A percentile compares a stretch with the other conserved stretches of the same genome.
These are phyloP conservation scores for Entosphenus tridentatus DNA, from an alignment of 2,113 vertebrate genomes.

Conservation along the genomic window DNA sequence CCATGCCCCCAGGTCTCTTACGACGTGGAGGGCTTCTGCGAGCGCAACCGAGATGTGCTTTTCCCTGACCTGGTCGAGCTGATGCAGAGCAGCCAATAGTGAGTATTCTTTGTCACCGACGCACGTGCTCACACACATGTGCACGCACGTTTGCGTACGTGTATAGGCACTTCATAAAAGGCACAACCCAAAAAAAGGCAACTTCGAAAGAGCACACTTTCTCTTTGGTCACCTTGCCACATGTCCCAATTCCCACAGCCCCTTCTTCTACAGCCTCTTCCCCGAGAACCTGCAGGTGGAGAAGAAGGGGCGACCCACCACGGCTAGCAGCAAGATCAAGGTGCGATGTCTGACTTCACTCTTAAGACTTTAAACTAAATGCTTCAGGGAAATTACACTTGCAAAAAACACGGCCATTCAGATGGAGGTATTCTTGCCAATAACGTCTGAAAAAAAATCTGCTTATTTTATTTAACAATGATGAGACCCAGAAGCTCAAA, in stretches of 20 bases:
- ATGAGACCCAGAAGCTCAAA: too few species aligned
- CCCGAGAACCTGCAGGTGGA: conserved; percentile 35
- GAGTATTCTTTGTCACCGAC: conserved; percentile 13
- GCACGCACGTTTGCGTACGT: conserved; percentile 3
- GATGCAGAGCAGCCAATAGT: conserved; percentile 54
- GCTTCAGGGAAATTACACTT: too few species aligned
- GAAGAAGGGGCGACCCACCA: conserved; percentile 33
- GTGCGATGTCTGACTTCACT: conserved; percentile 13
- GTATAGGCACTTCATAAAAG: neutral
- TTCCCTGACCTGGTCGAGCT: conserved; percentile 46
- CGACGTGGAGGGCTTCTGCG: conserved; percentile 37
- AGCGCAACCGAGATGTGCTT: conserved; percentile 41
- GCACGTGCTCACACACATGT: conserved; percentile 3
- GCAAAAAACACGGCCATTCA: too few species aligned
- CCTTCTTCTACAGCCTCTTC: conserved; percentile 31
- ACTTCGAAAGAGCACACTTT: too few species aligned
- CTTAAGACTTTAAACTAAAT: too few species aligned
- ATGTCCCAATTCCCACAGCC: conserved; percentile 14
- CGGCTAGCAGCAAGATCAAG: conserved; percentile 37
- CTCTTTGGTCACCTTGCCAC: too few species aligned
- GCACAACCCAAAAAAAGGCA: too few species aligned
- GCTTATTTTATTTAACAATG: too few species aligned
- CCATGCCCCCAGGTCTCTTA: conserved; percentile 30
- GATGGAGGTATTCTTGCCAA: too few species aligned
- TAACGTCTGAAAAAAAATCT: too few species aligned